Conservation (phyloP, 2,797 vertebrate species). For the Florisuga fusca region DNA sequence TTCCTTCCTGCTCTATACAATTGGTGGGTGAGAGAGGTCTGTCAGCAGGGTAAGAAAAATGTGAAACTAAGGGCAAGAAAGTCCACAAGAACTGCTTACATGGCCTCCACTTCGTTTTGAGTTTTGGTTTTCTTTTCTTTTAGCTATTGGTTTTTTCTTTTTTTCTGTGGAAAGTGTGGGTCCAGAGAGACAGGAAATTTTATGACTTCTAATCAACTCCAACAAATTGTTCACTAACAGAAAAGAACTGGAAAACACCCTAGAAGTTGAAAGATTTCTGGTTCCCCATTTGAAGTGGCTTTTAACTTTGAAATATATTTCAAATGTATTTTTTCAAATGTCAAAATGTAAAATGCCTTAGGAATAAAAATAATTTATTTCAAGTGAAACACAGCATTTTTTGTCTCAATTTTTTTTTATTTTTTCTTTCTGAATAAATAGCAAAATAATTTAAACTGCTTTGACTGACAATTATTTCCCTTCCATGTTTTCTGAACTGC, state of each 20-base stretch:
- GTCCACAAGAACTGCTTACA: background rate
- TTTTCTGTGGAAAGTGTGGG: constrained; percentile 14
- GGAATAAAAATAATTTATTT: constrained; percentile 35
- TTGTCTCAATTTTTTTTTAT: background rate
- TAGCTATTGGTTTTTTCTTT: background rate
- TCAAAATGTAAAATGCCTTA: constrained; percentile 14
- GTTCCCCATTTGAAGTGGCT: constrained; percentile 33
- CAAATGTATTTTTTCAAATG: constrained; percentile 11
- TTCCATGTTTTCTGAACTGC: constrained; percentile 36
- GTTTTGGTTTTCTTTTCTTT: constrained; percentile 19
- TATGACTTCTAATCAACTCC: constrained; percentile 21
- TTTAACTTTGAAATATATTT: constrained; percentile 35
- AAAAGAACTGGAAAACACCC: constrained; percentile 24
- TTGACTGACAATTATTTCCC: constrained; percentile 43
- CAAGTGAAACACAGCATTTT: constrained; percentile 22
- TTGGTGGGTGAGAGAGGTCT: constrained; percentile 25
- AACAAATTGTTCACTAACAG: constrained; percentile 49
- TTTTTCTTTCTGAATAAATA: constrained; percentile 37
- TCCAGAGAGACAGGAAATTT: background rate
- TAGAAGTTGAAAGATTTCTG: constrained; percentile 46
- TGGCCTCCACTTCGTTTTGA: background rate
- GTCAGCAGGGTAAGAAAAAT: constrained; percentile 51
- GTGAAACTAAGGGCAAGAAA: constrained; percentile 17
- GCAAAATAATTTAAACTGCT: constrained; percentile 22
- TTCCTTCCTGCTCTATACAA: constrained; percentile 31